Conservation (phyloP, 1,140 invertebrate species). For the Saccostrea echinata region DNA sequence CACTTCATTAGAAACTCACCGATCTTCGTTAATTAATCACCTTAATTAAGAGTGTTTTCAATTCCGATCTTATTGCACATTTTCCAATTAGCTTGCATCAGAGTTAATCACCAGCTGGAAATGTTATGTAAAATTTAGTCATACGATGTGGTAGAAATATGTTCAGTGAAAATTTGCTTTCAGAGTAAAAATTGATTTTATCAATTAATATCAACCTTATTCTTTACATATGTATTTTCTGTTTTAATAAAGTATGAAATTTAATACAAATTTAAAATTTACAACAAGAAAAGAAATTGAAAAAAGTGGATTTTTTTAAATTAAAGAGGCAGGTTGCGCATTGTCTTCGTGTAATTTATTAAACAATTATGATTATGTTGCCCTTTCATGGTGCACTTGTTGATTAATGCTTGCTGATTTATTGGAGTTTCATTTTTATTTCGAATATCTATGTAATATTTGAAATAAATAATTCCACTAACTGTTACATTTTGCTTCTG, state of each 20-base stretch:
- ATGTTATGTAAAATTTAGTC: neutral
- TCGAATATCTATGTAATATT: neutral
- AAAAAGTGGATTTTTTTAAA: too few species aligned
- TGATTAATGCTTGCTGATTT: neutral
- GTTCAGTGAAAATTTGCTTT: neutral
- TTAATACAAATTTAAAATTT: too few species aligned
- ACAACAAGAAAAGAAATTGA: too few species aligned
- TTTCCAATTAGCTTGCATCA: neutral
- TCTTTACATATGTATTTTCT: too few species aligned
- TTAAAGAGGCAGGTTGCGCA: too few species aligned
- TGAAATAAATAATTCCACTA: neutral
- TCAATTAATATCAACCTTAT: too few species aligned
- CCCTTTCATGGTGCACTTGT: neutral
- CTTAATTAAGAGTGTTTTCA: constrained; percentile 18
- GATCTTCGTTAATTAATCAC: constrained; percentile 35
- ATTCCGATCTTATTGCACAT: constrained; percentile 24
- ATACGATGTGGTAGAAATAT: neutral
- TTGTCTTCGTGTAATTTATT: too few species aligned
- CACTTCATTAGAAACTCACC: constrained; percentile 10
- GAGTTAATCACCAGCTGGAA: neutral
- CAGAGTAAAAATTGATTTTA: too few species aligned
- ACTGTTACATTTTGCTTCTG: neutral
- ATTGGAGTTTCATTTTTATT: neutral
- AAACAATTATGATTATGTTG: neutral
- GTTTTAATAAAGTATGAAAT: too few species aligned